Percentiles rank a stretch among this genome's conserved stretches.
Evolutionary conservation across 2,113 vertebrate species (phyloP).

Genomic region (Chrysemys picta): DNA sequence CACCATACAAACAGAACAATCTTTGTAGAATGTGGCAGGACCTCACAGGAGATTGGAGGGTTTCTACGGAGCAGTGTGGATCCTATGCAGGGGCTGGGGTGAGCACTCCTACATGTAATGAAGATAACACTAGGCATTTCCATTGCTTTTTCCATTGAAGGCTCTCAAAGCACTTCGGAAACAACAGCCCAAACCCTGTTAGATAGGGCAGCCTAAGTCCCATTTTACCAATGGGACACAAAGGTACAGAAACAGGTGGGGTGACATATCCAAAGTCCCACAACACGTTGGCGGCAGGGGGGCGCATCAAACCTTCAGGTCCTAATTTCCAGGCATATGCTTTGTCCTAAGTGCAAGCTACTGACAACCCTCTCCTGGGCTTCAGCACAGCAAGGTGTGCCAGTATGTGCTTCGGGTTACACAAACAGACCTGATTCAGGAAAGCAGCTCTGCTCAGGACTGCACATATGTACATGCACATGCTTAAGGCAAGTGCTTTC

Average conservation of each 20-base stretch:
- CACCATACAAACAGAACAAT: not conserved
- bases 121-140: no score
- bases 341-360: not conserved
- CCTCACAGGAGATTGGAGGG: not conserved
- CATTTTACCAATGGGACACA: not conserved
- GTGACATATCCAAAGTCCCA: not conserved
- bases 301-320: no score
- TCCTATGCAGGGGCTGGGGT: not conserved
- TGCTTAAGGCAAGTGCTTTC: not conserved
- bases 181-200: not conserved
- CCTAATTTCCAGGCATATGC: not conserved
- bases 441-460: not conserved
- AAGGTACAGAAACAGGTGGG: not conserved
- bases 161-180: not conserved
- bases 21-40: not conserved
- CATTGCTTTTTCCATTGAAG: not conserved
- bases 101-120: not conserved
- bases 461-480: not conserved
- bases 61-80: not conserved
- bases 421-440: not conserved
- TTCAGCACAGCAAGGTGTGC: no score
- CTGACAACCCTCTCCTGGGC: not conserved
- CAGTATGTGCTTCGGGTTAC: not conserved
- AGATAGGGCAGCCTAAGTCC: not conserved
- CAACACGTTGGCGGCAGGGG: not conserved